phyloP scores from a whole-genome alignment of 2,113 vertebrate genomes.

The Labrus mixtus region DNA sequence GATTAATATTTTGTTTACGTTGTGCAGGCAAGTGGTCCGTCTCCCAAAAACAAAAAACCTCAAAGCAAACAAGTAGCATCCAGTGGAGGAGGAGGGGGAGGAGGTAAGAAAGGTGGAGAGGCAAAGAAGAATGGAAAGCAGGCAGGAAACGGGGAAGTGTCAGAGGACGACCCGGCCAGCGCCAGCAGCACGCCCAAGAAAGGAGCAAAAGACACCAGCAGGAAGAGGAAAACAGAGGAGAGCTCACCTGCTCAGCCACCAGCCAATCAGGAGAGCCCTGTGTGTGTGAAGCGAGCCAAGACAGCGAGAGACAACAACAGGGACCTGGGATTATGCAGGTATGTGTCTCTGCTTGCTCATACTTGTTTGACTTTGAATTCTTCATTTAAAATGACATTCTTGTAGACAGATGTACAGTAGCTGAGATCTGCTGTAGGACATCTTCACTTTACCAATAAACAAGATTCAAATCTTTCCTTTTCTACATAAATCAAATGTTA shows the following conservation, averaged over 20 bases:
- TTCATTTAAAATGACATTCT: neutral
- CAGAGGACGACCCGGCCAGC: constrained; percentile 90
- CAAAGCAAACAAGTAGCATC: constrained; percentile 81
- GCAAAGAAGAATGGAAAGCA: constrained; percentile 91
- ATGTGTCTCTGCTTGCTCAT: constrained; percentile 9
- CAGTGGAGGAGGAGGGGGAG: constrained; percentile 57
- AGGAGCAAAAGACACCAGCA: constrained; percentile 88
- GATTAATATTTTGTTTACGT: constrained; percentile 40
- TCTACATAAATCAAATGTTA: neutral
- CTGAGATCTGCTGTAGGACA: too few relatives aligned
- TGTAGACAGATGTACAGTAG: neutral
- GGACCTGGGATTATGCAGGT: constrained; percentile 96
- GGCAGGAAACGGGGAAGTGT: constrained; percentile 84
- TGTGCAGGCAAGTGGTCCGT: constrained; percentile 93
- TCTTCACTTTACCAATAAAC: too few relatives aligned
- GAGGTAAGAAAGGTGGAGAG: constrained; percentile 88
- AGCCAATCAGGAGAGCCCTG: constrained; percentile 88
- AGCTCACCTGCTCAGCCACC: constrained; percentile 76
- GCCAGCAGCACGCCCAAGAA: constrained; percentile 91
- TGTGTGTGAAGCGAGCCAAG: constrained; percentile 91
- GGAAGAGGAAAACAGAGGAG: constrained; percentile 92
- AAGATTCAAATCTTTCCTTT: too few relatives aligned
- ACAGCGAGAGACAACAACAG: constrained; percentile 91
- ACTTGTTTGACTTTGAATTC: constrained; percentile 38
- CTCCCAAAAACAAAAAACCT: constrained; percentile 93